phyloP scores from a whole-genome alignment of 2,113 vertebrate genomes.

The Alligator sinensis region DNA sequence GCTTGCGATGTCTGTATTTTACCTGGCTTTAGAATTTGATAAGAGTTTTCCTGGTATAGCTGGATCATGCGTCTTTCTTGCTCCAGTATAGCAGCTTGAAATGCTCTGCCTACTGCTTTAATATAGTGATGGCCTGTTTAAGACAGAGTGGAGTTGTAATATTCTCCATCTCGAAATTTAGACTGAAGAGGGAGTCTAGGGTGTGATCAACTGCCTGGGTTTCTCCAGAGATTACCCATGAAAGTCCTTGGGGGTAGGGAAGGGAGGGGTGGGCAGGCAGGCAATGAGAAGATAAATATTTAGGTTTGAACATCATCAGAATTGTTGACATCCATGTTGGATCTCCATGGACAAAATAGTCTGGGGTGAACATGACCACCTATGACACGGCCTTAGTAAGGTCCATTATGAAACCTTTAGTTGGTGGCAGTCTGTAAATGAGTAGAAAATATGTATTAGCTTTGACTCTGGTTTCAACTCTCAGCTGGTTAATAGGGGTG shows the following conservation, averaged over 20 bases:
- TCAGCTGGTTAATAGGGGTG: background rate
- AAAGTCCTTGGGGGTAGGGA: background rate
- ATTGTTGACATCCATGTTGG: background rate
- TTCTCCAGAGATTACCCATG: background rate
- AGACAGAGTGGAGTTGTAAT: too few species aligned
- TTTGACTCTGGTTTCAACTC: background rate
- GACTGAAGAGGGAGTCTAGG: too few species aligned
- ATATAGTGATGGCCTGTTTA: too few species aligned
- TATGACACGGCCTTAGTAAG: background rate
- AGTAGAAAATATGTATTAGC: background rate
- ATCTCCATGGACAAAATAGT: background rate
- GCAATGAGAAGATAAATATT: background rate
- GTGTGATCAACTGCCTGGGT: background rate
- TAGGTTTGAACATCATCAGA: background rate
- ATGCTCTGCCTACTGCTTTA: too few species aligned
- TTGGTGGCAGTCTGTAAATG: background rate
- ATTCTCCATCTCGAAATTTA: too few species aligned
- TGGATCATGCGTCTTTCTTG: too few species aligned
- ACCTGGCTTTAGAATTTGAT: too few species aligned
- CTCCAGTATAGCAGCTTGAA: too few species aligned
- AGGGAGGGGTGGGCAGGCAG: background rate
- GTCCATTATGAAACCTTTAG: background rate
- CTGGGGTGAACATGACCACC: background rate
- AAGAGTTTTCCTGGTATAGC: too few species aligned
- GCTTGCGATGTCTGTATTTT: too few species aligned